Base-by-base conservation (phyloP, 2,888 invertebrate genomes). In the Digitonthophagus gazella region DNA sequence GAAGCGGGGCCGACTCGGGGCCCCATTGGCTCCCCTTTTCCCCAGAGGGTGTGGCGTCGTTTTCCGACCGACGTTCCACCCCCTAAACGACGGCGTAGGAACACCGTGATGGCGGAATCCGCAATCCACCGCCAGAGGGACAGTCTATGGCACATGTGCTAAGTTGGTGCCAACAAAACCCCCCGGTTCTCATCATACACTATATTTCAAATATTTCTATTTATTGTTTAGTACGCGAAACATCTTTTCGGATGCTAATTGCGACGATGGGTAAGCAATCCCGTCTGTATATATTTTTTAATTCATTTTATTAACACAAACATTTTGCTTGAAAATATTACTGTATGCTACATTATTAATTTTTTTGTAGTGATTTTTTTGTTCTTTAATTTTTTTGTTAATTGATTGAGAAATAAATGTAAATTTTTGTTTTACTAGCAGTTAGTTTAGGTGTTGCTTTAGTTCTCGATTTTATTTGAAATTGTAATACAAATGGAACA, bases 91-190 rank as follows among this genome's bases (percentile, higher is more conserved):
- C 57, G 61, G 75, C 75, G 74, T 73, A 73, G 75, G 69, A 70
- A 74, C 70, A 74, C 71, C 69, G 74, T 72, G 71, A 78, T 77
- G 77, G 78, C 77, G 76, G 75, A 76, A 74, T 77, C 69, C 70
- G 67, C 72, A 72, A 75, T 76, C 73, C 65, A 74, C 76, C 80
- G 76, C 79, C 75, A 80, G 80, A 77, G 79, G 80, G 80, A 78
- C 75, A 75, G 74, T 73, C 76, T 72, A 44, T 44, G 28, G 73
- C 71, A 72, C 74, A 74, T 78, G 79, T 78, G 77, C 75, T 61
- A 67, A 61, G 58, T 69, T 66, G 57, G 67, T 18, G 58, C 64
- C 19, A 58, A 56, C 15, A 54, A 16, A 54, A 67, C 22, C 58
- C 54, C 19, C 64, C 22, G 11, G 57, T 20, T 55, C 14, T 61